These are phyloP conservation scores for Seriola dumerili DNA, from an alignment of 2,113 vertebrate species.

Conservation along the genomic window DNA sequence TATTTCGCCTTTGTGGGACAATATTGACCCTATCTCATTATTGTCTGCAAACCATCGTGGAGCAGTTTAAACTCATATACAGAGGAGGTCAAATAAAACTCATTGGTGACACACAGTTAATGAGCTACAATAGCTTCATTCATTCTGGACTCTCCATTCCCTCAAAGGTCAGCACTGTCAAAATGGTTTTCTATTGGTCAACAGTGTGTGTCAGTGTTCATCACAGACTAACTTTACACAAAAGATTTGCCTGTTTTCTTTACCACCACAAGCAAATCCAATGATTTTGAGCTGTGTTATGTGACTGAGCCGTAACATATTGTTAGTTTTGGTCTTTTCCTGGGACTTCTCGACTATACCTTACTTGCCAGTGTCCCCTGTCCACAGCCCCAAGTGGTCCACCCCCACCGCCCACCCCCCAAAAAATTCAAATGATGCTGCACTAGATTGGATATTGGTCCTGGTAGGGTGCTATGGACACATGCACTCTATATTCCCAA, in stretches of 20 bases:
- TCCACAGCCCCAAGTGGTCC: background rate
- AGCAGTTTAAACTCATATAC: background rate
- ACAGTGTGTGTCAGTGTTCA: background rate
- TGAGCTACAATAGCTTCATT: background rate
- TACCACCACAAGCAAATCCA: background rate
- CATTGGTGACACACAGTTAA: background rate
- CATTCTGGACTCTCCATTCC: background rate
- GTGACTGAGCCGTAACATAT: background rate
- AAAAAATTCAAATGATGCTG: background rate
- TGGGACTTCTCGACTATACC: too few species aligned
- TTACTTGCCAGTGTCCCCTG: background rate
- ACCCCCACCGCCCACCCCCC: too few species aligned
- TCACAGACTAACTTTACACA: background rate
- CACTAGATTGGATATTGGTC: too few species aligned
- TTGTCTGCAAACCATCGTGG: background rate
- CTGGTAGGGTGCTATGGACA: too few species aligned
- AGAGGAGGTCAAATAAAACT: background rate
- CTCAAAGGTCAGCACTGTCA: slow-evolving; percentile 1
- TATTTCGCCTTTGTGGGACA: too few species aligned
- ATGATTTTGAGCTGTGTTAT: background rate
- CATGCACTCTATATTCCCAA: too few species aligned
- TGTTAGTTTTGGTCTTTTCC: background rate
- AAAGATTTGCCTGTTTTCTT: background rate
- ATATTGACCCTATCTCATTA: background rate
- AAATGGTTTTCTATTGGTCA: background rate